These are phyloP conservation scores for Pachycephus smyrnensis DNA, from an alignment of 2,888 invertebrate genomes.

Conservation along the genomic window DNA sequence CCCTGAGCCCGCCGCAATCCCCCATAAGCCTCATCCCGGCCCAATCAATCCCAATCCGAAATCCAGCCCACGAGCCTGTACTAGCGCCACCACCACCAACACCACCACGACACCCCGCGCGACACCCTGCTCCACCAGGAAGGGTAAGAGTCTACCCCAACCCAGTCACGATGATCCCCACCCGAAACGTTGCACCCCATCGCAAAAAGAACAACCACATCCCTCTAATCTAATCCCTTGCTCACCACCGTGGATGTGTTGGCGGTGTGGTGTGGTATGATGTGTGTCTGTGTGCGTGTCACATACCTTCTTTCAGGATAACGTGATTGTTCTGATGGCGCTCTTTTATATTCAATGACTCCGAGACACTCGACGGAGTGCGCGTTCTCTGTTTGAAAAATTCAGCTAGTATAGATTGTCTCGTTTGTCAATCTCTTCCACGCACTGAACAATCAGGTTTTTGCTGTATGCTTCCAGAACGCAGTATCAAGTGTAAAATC, in stretches of 20 bases:
- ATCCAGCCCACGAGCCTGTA: conserved; percentile 65
- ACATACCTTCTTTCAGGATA: conserved; percentile 18
- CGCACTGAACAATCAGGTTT: not conserved
- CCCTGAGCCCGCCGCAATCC: conserved; percentile 57
- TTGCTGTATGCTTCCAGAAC: not conserved
- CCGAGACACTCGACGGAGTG: not conserved
- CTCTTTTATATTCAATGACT: not conserved
- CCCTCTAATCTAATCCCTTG: conserved; percentile 49
- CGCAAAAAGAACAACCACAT: conserved; percentile 30
- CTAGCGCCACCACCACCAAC: conserved; percentile 65
- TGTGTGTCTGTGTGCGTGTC: conserved; percentile 23
- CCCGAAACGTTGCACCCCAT: conserved; percentile 41
- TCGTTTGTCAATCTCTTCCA: not conserved
- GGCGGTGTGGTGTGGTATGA: conserved; percentile 67
- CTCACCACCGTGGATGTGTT: conserved; percentile 67
- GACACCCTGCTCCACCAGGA: conserved; percentile 68
- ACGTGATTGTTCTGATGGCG: conserved; percentile 45
- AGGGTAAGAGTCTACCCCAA: conserved; percentile 67
- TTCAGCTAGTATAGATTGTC: not conserved
- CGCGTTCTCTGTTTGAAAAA: not conserved
- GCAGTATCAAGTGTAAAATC: not conserved
- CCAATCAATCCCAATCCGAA: conserved; percentile 40
- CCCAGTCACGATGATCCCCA: conserved; percentile 49
- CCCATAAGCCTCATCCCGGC: conserved; percentile 46
- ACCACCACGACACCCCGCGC: conserved; percentile 68